Evolutionary conservation across 2,797 vertebrate species (phyloP).

Genomic region (Crax fasciolata): DNA sequence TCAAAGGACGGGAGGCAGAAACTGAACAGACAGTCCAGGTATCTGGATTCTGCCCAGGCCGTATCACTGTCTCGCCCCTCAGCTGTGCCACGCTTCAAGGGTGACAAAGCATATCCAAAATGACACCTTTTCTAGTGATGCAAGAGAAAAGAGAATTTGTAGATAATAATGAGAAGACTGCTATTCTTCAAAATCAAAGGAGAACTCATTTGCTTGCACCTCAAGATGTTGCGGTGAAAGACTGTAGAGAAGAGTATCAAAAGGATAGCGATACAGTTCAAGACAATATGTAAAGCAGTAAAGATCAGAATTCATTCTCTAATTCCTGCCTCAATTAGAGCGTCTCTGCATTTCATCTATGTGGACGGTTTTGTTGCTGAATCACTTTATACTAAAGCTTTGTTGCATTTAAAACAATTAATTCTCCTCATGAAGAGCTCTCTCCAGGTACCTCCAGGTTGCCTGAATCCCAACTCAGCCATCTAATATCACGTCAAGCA

Average conservation of each 20-base stretch:
- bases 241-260: neutral
- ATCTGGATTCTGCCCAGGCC: neutral
- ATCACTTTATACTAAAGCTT: neutral
- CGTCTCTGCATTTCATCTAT: neutral
- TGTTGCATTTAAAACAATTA: constrained; percentile 8
- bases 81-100: neutral
- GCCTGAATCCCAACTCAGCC: neutral
- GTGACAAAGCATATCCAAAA: neutral
- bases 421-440: neutral
- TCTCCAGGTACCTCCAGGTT: neutral
- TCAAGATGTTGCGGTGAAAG: neutral
- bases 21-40: neutral
- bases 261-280: neutral
- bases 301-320: neutral
- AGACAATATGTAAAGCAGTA: neutral
- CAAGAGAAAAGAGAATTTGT: constrained; percentile 39
- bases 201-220: neutral
- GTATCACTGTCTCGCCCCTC: neutral
- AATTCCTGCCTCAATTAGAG: neutral
- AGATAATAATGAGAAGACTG: constrained; percentile 25
- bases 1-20: neutral
- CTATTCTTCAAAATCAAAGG: neutral
- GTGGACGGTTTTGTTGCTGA: neutral
- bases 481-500: neutral
- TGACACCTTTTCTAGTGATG: neutral